Conservation (phyloP, 2,888 invertebrate genomes). For the Crioceris asparagi region DNA sequence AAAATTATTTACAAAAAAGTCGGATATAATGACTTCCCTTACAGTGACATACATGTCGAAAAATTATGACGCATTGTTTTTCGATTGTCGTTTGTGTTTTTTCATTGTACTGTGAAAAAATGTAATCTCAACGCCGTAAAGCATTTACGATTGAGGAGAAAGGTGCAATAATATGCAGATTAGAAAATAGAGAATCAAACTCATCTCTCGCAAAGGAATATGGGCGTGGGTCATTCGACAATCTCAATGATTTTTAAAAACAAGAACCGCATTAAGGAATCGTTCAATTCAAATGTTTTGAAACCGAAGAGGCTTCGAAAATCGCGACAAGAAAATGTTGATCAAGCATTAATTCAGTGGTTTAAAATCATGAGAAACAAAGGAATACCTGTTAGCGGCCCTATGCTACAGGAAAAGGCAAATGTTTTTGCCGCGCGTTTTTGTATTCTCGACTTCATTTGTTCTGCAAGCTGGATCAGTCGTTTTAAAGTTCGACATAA, state of each 20-base stretch:
- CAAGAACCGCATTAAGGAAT: no score
- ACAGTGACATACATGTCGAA: no score
- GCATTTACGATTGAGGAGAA: neutral
- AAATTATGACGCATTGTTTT: neutral
- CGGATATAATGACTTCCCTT: neutral
- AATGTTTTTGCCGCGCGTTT: neutral
- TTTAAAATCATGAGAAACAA: no score
- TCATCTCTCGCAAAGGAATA: no score
- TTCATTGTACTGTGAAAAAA: neutral
- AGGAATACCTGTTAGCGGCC: neutral
- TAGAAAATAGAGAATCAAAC: no score
- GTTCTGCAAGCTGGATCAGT: constrained; percentile 1
- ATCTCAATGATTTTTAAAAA: no score
- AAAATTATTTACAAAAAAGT: no score
- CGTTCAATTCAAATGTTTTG: no score
- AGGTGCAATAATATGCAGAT: no score
- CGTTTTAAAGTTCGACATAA: neutral
- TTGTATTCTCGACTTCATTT: neutral
- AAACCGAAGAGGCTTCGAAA: no score
- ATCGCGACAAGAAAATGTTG: neutral
- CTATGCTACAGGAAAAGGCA: neutral
- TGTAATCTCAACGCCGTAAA: neutral
- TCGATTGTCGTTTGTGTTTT: no score
- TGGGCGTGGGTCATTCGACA: no score
- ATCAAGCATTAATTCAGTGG: neutral